Percentiles rank a stretch among this genome's conserved stretches.
These are phyloP conservation scores for Homarus americanus DNA, from an alignment of 1,140 invertebrate species.

Conservation along the genomic window DNA sequence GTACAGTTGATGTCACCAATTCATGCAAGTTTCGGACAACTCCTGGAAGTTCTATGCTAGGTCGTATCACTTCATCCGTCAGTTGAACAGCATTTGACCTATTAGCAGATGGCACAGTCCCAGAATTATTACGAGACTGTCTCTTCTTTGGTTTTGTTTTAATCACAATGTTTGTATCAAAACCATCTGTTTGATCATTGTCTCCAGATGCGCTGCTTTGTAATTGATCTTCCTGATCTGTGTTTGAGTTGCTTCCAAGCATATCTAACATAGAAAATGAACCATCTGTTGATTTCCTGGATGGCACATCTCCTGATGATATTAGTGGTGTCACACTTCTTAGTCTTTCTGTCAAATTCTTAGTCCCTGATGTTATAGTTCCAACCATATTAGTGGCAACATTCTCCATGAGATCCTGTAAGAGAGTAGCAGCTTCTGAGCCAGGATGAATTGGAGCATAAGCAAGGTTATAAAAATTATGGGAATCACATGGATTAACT, in stretches of 20 bases:
- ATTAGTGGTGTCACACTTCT: constrained; percentile 47
- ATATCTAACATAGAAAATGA: neutral
- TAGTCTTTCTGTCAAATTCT: constrained; percentile 34
- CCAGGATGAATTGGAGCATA: constrained; percentile 61
- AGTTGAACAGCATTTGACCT: neutral
- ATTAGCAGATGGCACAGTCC: neutral
- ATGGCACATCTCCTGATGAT: constrained; percentile 1
- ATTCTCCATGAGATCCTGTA: constrained; percentile 63
- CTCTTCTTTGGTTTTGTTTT: constrained; percentile 43
- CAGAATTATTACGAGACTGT: neutral
- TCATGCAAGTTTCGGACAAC: constrained; percentile 56
- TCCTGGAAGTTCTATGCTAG: constrained; percentile 41
- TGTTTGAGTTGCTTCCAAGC: neutral
- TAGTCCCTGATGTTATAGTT: constrained; percentile 52
- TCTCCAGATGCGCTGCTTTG: neutral
- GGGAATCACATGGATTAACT: constrained; percentile 5
- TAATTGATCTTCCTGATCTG: constrained; percentile 15
- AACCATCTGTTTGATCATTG: constrained; percentile 32
- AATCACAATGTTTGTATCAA: constrained; percentile 37
- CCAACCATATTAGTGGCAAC: constrained; percentile 54
- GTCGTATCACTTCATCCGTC: constrained; percentile 12
- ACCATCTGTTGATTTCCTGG: constrained; percentile 2
- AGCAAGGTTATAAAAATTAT: constrained; percentile 40
- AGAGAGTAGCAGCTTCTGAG: constrained; percentile 44
- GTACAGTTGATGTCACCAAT: constrained; percentile 33